These are phyloP conservation scores for Copidosoma floridanum DNA, from an alignment of 1,140 invertebrate species.

Conservation along the genomic window DNA sequence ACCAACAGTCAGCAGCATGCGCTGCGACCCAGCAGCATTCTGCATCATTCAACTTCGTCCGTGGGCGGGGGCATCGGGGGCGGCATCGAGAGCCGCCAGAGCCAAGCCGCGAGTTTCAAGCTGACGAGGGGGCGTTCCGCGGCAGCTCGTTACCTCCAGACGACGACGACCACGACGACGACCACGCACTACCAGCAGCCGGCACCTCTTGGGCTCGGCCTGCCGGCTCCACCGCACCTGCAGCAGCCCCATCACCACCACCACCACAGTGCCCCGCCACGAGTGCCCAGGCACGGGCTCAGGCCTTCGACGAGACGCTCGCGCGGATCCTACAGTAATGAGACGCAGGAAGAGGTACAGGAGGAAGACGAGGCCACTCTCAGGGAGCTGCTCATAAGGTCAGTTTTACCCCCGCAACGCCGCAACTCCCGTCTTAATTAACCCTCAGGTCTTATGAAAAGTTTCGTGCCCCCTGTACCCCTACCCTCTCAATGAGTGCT, in stretches of 20 bases:
- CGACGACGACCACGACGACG: conserved; percentile 45
- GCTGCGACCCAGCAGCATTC: conserved; percentile 25
- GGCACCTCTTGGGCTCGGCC: neutral
- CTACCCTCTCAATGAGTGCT: too few relatives aligned
- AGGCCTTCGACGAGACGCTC: conserved; percentile 42
- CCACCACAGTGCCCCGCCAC: conserved; percentile 22
- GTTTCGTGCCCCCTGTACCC: too few relatives aligned
- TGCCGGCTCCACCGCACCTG: conserved; percentile 26
- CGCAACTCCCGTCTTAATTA: neutral
- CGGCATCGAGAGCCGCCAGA: conserved; percentile 24
- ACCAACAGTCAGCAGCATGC: conserved; percentile 19
- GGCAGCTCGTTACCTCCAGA: conserved; percentile 48
- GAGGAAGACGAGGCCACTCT: conserved; percentile 82
- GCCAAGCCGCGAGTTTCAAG: conserved; percentile 47
- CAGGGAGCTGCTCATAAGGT: conserved; percentile 84
- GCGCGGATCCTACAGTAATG: conserved; percentile 56
- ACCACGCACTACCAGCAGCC: conserved; percentile 41
- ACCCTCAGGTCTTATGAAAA: conserved; percentile 23
- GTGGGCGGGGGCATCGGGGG: conserved; percentile 19
- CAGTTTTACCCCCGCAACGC: conserved; percentile 46
- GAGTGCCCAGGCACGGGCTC: conserved; percentile 34
- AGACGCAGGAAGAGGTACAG: conserved; percentile 63
- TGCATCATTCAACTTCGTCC: conserved; percentile 29
- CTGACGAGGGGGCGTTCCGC: conserved; percentile 53
- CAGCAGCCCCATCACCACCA: conserved; percentile 17